Evolutionary conservation across 2,797 vertebrate genomes (phyloP).

Genomic region (Acanthurus lineatus): DNA sequence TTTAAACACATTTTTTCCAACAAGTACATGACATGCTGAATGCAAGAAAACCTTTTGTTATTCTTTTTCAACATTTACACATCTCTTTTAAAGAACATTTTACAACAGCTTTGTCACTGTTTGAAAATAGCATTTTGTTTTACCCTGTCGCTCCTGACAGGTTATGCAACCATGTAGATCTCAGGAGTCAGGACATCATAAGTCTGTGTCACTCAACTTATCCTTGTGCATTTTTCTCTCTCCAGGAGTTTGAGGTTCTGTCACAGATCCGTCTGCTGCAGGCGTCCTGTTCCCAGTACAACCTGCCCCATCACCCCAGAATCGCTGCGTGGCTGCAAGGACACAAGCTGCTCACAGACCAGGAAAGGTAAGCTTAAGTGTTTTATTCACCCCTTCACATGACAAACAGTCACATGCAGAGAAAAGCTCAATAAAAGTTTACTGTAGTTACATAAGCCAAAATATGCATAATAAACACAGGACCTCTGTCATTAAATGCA

Average conservation of each 20-base stretch:
- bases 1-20: slow-evolving; percentile 6
- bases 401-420: slow-evolving; percentile 21
- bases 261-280: slow-evolving; percentile 90
- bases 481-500: neutral
- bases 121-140: neutral
- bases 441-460: slow-evolving; percentile 18
- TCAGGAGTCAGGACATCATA: neutral
- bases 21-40: neutral
- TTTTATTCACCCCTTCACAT: too few species aligned
- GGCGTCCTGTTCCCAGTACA: slow-evolving; percentile 85
- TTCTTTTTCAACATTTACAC: slow-evolving; percentile 7
- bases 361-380: slow-evolving; percentile 86
- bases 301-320: slow-evolving; percentile 70
- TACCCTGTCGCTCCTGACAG: neutral
- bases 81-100: neutral
- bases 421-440: slow-evolving; percentile 13
- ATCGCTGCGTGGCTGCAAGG: slow-evolving; percentile 84
- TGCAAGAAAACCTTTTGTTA: neutral
- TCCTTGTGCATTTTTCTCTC: neutral
- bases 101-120: neutral
- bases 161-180: slow-evolving; percentile 4
- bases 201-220: too few species aligned
- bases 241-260: slow-evolving; percentile 92
- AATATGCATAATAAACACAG: neutral
- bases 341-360: slow-evolving; percentile 87